Evolutionary conservation across 2,888 invertebrate genomes (phyloP), one percentile per base, ranked within the genome.

Genomic region (Trissoscelio sp.): DNA sequence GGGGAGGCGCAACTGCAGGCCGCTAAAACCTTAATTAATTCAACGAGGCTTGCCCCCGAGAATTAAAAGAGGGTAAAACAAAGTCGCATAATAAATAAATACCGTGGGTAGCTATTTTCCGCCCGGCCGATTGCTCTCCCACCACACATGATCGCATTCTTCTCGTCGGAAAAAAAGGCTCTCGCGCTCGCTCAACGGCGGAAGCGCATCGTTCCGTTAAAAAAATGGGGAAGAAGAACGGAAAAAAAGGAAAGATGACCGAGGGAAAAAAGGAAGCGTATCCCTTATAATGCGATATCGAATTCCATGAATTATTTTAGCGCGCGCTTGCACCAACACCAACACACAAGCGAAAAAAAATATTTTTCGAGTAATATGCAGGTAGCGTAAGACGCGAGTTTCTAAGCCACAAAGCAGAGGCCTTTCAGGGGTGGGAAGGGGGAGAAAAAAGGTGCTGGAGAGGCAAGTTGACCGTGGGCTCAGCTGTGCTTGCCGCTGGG

Each of bases 401-500:
- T 78, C 70, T 75, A 70, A 75, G 58, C 79, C 70, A 57, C 73
- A 78, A 78, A 81, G 78, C 67, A 53, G 64, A 74, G 78, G 74
- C 73, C 67, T 73, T 78, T 73, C 73, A 64, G 64, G 60, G 69
- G 18, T 64, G 24, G n/a, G 55, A 64, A 70, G 72, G 72, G 53
- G 67, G 72, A 75, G 66, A 81, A 55, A 72, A 72, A 75, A 46
- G 42, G 77, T 6, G 58, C 9, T 31, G 53, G 67, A 78, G 67
- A 69, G 66, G 57, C 53, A 67, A 55, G 70, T 24, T 58, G 14
- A 58, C 86, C 88, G 90, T 90, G 90, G 91, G 91, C 91, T 90
- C 91, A 91, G 91, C 91, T 90, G 91, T 90, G 90, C 90, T 90
- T 90, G 90, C 90, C 89, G 89, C 88, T 34, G 78, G 69, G 81